Base-by-base conservation (phyloP, 2,888 invertebrate genomes). In the Agrochola circellaris region DNA sequence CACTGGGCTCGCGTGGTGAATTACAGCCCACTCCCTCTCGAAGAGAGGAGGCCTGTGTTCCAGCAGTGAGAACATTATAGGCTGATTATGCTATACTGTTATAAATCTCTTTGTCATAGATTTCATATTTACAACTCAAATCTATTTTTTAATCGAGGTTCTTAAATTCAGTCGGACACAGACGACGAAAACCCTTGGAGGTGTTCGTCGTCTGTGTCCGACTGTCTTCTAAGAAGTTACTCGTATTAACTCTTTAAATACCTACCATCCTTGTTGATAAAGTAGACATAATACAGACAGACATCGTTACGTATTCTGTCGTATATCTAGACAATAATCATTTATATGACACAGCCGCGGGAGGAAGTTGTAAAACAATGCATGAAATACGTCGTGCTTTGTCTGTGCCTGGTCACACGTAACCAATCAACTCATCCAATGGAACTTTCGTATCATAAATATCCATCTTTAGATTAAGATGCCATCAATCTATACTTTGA, bases 361-460 rank as follows among this genome's bases (percentile, higher is more conserved):
- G 48, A 81, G 82, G 83, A 84, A 83, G 83, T 72, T 48, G 42
- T 82, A 81, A 79, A 77, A 54, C 67, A 76, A 72, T 77, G 73
- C 74, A 81, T 77, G 81, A 78, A 69, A 69, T 80, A 73, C 61
- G 30, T 64, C n/a, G 62, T 34, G 75, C 89, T 88, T 90, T 90
- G 90, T 90, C 74, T 66, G 68, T 73, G 84, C 65, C 78, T 86
- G 76, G 85, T 89, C 89, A 83, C 68, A 83, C 83, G 88, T 82
- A 89, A 87, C 89, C 75, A 84, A 83, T 86, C 73, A 76, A 77
- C 56, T 64, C 65, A 66, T 15, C 23, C 20, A 13, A 69, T 58
- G 64, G 48, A 67, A 73, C 56, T 86, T 69, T 86, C 77, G 54
- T 76, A 75, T 73, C 75, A n/a, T 72, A 61, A 62, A 62, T 23